These are phyloP conservation scores for Sebastes matsubarae DNA, from an alignment of 2,797 vertebrate species.

Conservation along the genomic window DNA sequence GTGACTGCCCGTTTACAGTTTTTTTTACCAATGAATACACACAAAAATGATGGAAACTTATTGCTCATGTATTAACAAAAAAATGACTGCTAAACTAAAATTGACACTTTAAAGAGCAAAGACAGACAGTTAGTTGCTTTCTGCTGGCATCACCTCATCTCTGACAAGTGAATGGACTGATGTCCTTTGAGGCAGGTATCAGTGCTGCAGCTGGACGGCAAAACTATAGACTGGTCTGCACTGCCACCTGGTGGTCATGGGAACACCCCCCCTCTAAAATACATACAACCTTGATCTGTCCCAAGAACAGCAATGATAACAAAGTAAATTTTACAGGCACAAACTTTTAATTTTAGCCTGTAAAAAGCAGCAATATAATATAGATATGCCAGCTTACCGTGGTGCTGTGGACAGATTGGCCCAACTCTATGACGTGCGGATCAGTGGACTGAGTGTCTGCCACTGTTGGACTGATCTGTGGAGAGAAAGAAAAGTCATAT, in stretches of 20 bases:
- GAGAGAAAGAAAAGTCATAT: not conserved
- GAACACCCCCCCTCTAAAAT: not conserved
- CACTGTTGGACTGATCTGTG: constrained; percentile 87
- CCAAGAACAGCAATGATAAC: not conserved
- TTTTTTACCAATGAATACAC: too few species aligned
- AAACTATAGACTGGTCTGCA: constrained; percentile 29
- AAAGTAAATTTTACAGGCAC: not conserved
- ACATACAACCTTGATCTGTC: not conserved
- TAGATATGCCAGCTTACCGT: constrained; percentile 55
- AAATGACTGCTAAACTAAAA: not conserved
- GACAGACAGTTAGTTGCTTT: not conserved
- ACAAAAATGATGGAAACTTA: too few species aligned
- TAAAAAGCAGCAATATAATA: not conserved
- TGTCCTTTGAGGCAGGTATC: not conserved
- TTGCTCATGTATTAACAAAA: not conserved
- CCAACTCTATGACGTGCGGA: constrained; percentile 84
- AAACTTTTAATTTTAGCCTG: not conserved
- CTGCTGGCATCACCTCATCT: not conserved
- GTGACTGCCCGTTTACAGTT: too few species aligned
- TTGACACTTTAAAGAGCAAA: not conserved
- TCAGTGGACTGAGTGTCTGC: constrained; percentile 83
- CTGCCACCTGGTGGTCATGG: constrained; percentile 64
- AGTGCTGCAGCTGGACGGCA: not conserved
- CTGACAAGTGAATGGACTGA: not conserved
- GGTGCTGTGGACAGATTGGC: constrained; percentile 57